These are phyloP conservation scores for Melanophora roralis DNA, from an alignment of 2,888 invertebrate genomes.

Conservation along the genomic window DNA sequence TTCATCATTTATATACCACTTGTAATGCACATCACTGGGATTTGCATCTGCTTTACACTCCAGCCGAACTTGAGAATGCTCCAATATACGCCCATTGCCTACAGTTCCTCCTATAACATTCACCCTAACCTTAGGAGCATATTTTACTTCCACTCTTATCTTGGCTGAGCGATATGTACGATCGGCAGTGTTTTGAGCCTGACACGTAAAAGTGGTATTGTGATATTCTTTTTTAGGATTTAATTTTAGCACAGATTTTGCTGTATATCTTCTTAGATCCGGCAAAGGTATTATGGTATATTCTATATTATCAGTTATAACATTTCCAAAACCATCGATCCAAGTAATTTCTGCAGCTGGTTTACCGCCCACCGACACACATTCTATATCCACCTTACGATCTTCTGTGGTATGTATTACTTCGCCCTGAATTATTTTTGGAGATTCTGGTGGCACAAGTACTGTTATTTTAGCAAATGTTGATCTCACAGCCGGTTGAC, in stretches of 20 bases:
- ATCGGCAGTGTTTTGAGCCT: slow-evolving; percentile 94
- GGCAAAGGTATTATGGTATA: slow-evolving; percentile 86
- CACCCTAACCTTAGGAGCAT: slow-evolving; percentile 91
- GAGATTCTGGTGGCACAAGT: slow-evolving; percentile 92
- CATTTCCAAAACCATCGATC: slow-evolving; percentile 92
- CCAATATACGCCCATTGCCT: slow-evolving; percentile 84
- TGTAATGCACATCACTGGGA: slow-evolving; percentile 89
- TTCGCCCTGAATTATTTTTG: slow-evolving; percentile 90
- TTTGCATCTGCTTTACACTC: slow-evolving; percentile 93
- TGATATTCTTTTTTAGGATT: slow-evolving; percentile 92
- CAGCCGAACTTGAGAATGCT: slow-evolving; percentile 88
- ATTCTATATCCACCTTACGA: slow-evolving; percentile 92
- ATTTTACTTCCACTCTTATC: slow-evolving; percentile 91
- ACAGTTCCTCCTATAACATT: slow-evolving; percentile 80
- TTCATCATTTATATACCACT: slow-evolving; percentile 92
- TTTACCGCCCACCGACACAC: slow-evolving; percentile 93
- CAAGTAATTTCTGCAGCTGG: slow-evolving; percentile 97
- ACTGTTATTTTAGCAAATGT: slow-evolving; percentile 91
- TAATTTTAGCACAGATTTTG: slow-evolving; percentile 89
- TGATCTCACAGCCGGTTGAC: slow-evolving; percentile 89
- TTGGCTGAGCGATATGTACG: slow-evolving; percentile 88
- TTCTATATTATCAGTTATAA: slow-evolving; percentile 88
- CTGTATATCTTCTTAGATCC: slow-evolving; percentile 89
- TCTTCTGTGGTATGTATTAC: slow-evolving; percentile 92
- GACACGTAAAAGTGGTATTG: slow-evolving; percentile 93